phyloP scores from a whole-genome alignment of 2,113 vertebrate genomes.

The Clinocottus analis region DNA sequence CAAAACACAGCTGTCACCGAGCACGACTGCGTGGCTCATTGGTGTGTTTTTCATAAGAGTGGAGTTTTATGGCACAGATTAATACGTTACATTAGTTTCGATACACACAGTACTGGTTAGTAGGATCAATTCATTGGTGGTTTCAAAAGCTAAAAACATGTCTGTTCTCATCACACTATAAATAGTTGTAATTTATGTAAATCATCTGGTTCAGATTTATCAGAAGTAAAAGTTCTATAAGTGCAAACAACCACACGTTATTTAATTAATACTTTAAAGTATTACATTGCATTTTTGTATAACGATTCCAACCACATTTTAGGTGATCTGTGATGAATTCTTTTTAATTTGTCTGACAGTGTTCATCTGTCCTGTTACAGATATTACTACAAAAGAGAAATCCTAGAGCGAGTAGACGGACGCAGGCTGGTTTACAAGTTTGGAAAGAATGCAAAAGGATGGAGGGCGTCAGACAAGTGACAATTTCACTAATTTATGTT shows the following conservation, averaged over 20 bases:
- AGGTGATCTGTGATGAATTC: background rate
- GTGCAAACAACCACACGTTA: too few relatives aligned
- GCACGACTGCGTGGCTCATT: too few relatives aligned
- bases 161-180: background rate
- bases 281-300: background rate
- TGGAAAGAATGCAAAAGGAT: constrained; percentile 95
- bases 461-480: constrained; percentile 95
- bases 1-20: background rate
- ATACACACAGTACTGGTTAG: background rate
- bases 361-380: constrained; percentile 75
- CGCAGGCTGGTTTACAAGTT: constrained; percentile 98
- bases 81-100: background rate
- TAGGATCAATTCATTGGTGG: background rate
- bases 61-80: background rate
- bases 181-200: background rate
- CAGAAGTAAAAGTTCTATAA: background rate
- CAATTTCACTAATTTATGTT: constrained; percentile 60
- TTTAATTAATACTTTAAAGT: background rate
- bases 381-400: constrained; percentile 98
- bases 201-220: background rate
- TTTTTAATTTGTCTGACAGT: background rate
- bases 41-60: background rate
- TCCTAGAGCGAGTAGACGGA: constrained; percentile 96
- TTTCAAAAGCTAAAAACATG: background rate
- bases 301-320: background rate